Evolutionary conservation across 2,113 vertebrate species (phyloP).

Genomic region (Percopsis transmontana): DNA sequence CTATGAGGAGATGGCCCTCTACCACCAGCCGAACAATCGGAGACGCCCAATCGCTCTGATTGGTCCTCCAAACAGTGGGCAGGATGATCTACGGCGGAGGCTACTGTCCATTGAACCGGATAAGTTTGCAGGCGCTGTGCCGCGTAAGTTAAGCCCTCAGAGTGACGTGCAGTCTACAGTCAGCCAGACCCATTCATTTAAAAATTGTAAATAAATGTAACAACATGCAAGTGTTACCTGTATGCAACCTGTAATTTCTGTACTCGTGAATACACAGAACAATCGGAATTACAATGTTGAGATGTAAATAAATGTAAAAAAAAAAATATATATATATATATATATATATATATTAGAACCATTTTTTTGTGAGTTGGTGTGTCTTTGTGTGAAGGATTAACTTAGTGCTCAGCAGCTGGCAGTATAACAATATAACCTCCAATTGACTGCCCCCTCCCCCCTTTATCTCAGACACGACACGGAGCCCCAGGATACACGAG

Average conservation of each 20-base stretch:
- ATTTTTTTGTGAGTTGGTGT: neutral
- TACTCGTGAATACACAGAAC: no score
- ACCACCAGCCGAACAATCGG: conserved; percentile 91
- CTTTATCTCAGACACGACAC: conserved; percentile 85
- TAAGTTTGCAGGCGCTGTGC: conserved; percentile 89
- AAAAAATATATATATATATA: no score
- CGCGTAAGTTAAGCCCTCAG: conserved; percentile 79
- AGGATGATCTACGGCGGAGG: conserved; percentile 88
- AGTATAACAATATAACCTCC: neutral
- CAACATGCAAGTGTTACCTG: no score
- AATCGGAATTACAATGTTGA: no score
- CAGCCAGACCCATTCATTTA: neutral
- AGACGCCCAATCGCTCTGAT: conserved; percentile 92
- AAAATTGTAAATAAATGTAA: neutral
- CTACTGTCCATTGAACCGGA: conserved; percentile 87
- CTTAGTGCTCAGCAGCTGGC: neutral
- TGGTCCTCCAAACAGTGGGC: conserved; percentile 89
- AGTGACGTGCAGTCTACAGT: neutral
- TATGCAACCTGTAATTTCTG: no score
- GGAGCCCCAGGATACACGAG: conserved; percentile 86
- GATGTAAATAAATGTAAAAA: neutral
- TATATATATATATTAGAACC: no score
- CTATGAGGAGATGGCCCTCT: conserved; percentile 97
- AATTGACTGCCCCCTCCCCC: neutral
- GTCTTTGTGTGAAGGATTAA: neutral